Conservation (phyloP, 2,888 invertebrate species). For the Tenthredo livida region DNA sequence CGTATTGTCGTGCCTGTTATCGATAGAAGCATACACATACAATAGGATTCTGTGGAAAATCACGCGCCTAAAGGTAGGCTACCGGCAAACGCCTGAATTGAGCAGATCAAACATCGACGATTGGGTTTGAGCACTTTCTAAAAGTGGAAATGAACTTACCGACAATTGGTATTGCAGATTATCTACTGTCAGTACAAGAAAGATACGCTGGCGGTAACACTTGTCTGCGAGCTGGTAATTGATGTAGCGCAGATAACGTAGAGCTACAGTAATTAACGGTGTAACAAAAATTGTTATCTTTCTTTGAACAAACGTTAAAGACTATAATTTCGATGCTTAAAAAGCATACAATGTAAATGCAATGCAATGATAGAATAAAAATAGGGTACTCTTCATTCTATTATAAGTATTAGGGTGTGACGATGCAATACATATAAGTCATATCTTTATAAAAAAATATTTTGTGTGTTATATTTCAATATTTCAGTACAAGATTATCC, state of each 20-base stretch:
- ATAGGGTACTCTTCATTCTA: not conserved
- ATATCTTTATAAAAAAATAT: not conserved
- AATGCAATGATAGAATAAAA: not conserved
- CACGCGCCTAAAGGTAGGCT: too few relatives aligned
- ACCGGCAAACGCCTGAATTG: too few relatives aligned
- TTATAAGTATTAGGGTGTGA: not conserved
- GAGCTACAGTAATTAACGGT: not conserved
- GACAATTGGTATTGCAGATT: conserved; percentile 24
- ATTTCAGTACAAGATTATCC: not conserved
- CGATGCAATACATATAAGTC: not conserved
- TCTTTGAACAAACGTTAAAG: not conserved
- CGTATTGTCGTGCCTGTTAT: not conserved
- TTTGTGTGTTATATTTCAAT: not conserved
- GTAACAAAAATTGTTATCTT: not conserved
- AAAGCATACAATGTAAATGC: not conserved
- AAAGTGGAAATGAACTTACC: not conserved
- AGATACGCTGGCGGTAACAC: not conserved
- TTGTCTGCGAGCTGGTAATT: not conserved
- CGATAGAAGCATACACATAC: not conserved
- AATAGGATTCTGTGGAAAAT: too few relatives aligned
- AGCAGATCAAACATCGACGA: too few relatives aligned
- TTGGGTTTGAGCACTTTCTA: not conserved
- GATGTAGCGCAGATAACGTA: conserved; percentile 20
- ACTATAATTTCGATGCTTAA: not conserved
- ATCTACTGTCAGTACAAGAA: not conserved